Evolutionary conservation across 2,113 vertebrate species (phyloP).

Genomic region (Chlorodrepanis virens): DNA sequence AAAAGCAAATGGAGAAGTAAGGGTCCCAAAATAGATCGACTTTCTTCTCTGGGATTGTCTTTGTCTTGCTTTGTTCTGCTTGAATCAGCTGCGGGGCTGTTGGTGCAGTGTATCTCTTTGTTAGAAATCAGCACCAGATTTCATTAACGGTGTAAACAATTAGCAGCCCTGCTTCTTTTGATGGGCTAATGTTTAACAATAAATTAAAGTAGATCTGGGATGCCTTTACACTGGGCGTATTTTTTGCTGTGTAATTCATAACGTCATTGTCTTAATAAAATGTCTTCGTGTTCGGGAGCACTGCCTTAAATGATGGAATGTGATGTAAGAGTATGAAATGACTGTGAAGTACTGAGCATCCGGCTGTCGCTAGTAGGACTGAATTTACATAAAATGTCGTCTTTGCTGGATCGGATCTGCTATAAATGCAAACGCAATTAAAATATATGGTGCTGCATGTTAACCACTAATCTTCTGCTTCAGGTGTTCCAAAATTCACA

Average conservation of each 20-base stretch:
- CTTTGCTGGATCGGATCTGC: not conserved
- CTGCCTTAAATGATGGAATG: constrained; percentile 31
- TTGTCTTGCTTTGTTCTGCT: constrained; percentile 54
- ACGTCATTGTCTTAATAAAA: constrained; percentile 58
- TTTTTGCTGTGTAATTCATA: constrained; percentile 48
- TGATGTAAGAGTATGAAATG: constrained; percentile 45
- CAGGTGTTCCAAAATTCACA: not conserved
- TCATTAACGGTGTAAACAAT: not conserved
- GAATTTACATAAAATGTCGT: constrained; percentile 38
- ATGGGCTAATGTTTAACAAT: not conserved
- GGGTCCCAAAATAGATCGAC: constrained; percentile 6
- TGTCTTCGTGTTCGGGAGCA: not conserved
- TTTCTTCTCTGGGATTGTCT: constrained; percentile 35
- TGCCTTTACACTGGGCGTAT: not conserved
- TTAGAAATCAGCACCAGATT: constrained; percentile 33
- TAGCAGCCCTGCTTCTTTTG: not conserved
- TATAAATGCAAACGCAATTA: not conserved
- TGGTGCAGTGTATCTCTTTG: constrained; percentile 61
- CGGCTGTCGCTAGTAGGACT: not conserved
- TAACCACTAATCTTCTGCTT: not conserved
- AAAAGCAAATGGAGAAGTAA: constrained; percentile 13
- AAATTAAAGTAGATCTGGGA: not conserved
- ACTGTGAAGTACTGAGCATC: not conserved
- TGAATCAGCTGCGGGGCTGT: constrained; percentile 29
- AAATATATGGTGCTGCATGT: not conserved